A percentile compares a stretch with the other conserved stretches of the same genome.
phyloP scores from a whole-genome alignment of 2,888 invertebrate species.

The Margaritifera margaritifera region DNA sequence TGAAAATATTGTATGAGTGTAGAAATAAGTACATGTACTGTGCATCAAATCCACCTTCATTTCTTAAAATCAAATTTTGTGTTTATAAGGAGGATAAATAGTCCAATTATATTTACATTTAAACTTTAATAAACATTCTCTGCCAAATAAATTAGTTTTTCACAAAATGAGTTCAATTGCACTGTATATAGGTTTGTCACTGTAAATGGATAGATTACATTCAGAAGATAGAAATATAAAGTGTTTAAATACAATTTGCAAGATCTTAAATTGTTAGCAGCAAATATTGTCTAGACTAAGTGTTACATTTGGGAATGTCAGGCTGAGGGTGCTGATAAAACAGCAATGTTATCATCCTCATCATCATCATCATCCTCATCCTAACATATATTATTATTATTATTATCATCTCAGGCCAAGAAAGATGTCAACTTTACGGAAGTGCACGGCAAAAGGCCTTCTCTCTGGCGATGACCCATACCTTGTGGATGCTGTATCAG shows the following conservation, averaged over 20 bases:
- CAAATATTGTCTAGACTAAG: neutral
- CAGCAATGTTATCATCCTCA: neutral
- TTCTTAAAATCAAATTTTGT: no score
- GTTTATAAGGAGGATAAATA: no score
- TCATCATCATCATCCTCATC: neutral
- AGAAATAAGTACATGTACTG: no score
- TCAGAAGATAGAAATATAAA: no score
- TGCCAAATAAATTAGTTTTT: no score
- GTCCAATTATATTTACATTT: no score
- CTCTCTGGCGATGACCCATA: slow-evolving; percentile 75
- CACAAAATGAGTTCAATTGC: no score
- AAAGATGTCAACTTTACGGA: slow-evolving; percentile 38
- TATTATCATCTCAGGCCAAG: slow-evolving; percentile 44
- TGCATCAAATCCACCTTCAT: no score
- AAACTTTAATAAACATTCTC: no score
- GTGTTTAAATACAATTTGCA: neutral
- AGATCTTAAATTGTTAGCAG: neutral
- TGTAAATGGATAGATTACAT: no score
- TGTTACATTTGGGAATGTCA: neutral
- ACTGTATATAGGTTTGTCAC: no score
- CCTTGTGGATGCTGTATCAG: slow-evolving; percentile 71
- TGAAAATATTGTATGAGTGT: no score
- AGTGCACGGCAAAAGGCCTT: slow-evolving; percentile 54
- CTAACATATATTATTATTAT: slow-evolving; percentile 1
- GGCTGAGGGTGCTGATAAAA: slow-evolving; percentile 2